Base-by-base conservation (phyloP, 2,113 vertebrate species). In the Pangasianodon hypophthalmus region DNA sequence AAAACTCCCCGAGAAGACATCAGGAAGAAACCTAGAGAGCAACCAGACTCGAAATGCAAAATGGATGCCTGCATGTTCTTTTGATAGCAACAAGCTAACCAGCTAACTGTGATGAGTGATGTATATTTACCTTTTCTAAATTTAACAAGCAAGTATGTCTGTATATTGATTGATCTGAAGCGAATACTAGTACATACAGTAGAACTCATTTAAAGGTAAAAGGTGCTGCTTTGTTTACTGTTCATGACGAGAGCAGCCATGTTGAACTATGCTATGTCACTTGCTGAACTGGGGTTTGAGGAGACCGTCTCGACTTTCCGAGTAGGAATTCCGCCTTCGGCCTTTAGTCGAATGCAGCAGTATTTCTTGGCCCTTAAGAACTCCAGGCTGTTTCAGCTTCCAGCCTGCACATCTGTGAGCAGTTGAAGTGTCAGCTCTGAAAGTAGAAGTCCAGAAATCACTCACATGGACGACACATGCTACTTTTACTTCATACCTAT, bases 361-460 rank as follows among this genome's bases (percentile, higher is more conserved):
- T 46, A 46, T 77, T 46, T 48, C 73, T 77, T 77, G 44, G 41
- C 8, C 2, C 16, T 21, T 75, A 79, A 29, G 77, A n/a, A 75
- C 46, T 32, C 41, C 32, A 41, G 58, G 77, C 87, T 64, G 69
- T 32, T 77, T 44, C 71, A 46, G 50, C 24, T 62, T 67, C 46
- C 84, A 90, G 75, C 50, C 3, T 82, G 75, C 41, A 86, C 89
- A 90, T 92, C 86, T 93, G 90, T 87, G 79, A 69, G 60, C 81
- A 69, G 87, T 89, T 88, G 90, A 88, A 58, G 73, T 91, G 87
- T 91, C 87, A 44, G 19, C 86, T 89, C 91, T 92, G 84, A 91
- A 91, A 91, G 91, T 89, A 91, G 93, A 88, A 87, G 82, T 89
- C 89, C 87, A 92, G 90, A 92, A 92, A 92, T 88, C 79, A 56